These are phyloP conservation scores for Alouatta palliata DNA, from an alignment of 2,113 vertebrate genomes.

Conservation along the genomic window DNA sequence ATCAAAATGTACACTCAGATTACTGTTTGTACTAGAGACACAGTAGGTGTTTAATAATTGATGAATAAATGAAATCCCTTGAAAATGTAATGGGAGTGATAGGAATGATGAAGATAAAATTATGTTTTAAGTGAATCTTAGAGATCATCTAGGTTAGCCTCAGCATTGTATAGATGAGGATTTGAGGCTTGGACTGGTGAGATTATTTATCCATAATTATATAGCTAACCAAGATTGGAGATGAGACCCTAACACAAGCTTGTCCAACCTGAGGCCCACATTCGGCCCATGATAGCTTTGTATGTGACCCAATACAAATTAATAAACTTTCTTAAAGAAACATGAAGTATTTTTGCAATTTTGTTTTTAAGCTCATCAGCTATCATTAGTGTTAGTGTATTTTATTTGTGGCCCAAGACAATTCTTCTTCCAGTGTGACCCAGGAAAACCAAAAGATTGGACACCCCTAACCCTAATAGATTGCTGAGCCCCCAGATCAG, in stretches of 20 bases:
- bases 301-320: no score
- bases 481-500: neutral
- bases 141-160: neutral
- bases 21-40: neutral
- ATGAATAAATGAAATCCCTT: neutral
- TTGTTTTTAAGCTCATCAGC: no score
- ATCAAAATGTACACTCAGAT: neutral
- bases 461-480: neutral
- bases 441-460: no score
- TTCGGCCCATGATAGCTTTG: no score
- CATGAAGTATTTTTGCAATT: no score
- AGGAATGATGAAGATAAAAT: neutral
- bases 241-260: neutral
- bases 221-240: neutral
- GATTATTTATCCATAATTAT: neutral
- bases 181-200: neutral
- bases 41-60: conserved; percentile 1
- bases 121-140: conserved; percentile 7
- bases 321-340: no score
- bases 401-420: no score
- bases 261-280: no score
- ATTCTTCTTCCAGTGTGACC: no score
- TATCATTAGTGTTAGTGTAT: no score
- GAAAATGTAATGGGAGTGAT: neutral
- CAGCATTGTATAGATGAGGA: neutral